A percentile compares a stretch with the other conserved stretches of the same genome.
phyloP scores from a whole-genome alignment of 53 echinoderm and acorn worm genomes.

The Henricia sp. region DNA sequence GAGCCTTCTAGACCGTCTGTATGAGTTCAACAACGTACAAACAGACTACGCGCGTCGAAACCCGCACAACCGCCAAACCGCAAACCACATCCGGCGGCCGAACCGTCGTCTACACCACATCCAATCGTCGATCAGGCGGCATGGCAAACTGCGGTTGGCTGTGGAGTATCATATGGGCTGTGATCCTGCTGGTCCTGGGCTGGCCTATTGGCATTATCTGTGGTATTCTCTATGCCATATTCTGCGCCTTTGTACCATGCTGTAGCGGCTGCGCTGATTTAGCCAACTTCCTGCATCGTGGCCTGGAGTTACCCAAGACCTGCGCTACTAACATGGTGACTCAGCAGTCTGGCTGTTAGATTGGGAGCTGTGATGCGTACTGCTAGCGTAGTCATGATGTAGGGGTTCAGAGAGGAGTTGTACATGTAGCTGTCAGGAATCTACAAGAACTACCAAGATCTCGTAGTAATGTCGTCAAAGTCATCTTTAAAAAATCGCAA shows the following conservation, averaged over 20 bases:
- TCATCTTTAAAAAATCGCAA: too few relatives aligned
- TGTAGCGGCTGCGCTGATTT: constrained; percentile 89
- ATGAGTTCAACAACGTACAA: constrained; percentile 52
- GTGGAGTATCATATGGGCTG: constrained; percentile 96
- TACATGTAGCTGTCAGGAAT: too few relatives aligned
- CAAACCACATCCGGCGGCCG: background rate
- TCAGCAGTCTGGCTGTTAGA: constrained; percentile 90
- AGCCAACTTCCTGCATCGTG: constrained; percentile 92
- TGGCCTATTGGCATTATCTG: constrained; percentile 98
- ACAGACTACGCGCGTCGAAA: constrained; percentile 37
- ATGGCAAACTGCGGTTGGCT: constrained; percentile 99
- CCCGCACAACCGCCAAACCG: constrained; percentile 22
- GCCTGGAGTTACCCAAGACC: constrained; percentile 91
- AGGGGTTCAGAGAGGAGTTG: too few relatives aligned
- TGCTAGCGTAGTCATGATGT: too few relatives aligned
- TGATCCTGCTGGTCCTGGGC: constrained; percentile 86
- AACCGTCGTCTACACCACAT: constrained; percentile 14
- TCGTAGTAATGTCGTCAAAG: too few relatives aligned
- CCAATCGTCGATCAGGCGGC: background rate
- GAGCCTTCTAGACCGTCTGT: too few relatives aligned
- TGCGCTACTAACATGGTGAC: constrained; percentile 96
- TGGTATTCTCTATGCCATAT: constrained; percentile 91
- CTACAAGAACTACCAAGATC: too few relatives aligned
- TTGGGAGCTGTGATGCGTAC: background rate
- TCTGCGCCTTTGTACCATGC: constrained; percentile 99